Percentiles rank a stretch among this genome's conserved stretches.
These are phyloP conservation scores for Lepidurus apus DNA, from an alignment of 1,140 invertebrate species.

Conservation along the genomic window DNA sequence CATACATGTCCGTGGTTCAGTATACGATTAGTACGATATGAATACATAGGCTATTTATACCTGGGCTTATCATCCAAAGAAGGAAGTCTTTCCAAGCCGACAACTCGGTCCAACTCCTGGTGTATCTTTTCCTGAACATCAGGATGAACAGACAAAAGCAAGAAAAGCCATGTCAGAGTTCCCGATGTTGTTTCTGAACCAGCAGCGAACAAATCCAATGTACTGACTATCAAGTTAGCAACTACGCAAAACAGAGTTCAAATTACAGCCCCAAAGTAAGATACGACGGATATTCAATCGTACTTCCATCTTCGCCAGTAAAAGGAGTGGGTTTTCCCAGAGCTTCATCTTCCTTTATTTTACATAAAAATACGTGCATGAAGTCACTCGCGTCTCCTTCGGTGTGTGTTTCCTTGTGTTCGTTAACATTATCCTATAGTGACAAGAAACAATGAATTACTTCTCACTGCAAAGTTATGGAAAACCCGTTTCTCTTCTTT, in stretches of 20 bases:
- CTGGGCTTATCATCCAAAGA: constrained; percentile 61
- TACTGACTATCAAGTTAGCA: background rate
- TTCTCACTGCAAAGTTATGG: background rate
- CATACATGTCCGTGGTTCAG: background rate
- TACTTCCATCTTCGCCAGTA: constrained; percentile 9
- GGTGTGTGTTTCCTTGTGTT: background rate
- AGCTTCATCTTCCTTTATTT: background rate
- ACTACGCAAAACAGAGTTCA: background rate
- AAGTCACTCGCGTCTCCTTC: background rate
- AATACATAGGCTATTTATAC: constrained; percentile 44
- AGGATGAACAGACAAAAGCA: background rate
- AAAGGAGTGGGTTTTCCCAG: background rate
- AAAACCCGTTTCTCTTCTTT: no score
- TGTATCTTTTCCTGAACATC: background rate
- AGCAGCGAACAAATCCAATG: background rate
- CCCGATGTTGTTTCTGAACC: background rate
- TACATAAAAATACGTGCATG: background rate
- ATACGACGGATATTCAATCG: no score
- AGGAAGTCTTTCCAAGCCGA: constrained; percentile 49
- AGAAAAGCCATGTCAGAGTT: background rate
- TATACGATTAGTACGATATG: background rate
- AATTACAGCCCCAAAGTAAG: no score
- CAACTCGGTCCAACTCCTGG: background rate
- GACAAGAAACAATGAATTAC: background rate
- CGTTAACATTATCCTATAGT: background rate